Base-by-base conservation (phyloP, 2,888 invertebrate genomes). In the Drosophila paramelanica region DNA sequence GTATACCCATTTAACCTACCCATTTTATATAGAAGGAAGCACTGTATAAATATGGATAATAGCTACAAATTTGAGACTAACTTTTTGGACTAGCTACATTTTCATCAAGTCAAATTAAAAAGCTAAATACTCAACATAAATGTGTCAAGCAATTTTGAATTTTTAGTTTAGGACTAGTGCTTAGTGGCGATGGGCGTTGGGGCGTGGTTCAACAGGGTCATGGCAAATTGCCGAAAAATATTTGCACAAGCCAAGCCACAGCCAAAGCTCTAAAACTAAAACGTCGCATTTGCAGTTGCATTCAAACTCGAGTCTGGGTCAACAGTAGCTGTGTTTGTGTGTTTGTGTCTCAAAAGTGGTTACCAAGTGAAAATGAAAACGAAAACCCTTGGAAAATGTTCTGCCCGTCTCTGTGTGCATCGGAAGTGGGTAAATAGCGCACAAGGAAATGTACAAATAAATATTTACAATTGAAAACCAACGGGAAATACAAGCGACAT, bases 401-500 rank as follows among this genome's bases (percentile, higher is more conserved):
- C 53, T 52, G 47, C 33, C 23, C 53, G 51, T 47, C 31, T 68
- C 53, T 56, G 43, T 71, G 50, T 60, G 41, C 31, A 73, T 41
- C 72, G 83, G 83, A 88, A 66, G 79, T 79, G 79, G 67, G 79
- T 81, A 81, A 83, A 89, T 69, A 81, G 89, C 66, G 82, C 76
- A 81, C 51, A 60, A 64, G 82, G 80, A 87, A 84, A 68, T 79
- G 79, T 69, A 62, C 73, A 84, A 79, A 84, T 84, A 89, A 89
- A 88, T 89, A 88, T 85, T 89, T 88, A 62, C 76, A 88, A 83
- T 81, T 88, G 88, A 76, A 83, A 83, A 76, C 73, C 72, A 79
- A 82, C 79, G 77, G 88, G 86, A 84, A 84, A 79, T 81, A 64
- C 81, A 66, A 70, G 58, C 83, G 82, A 66, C 88, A 81, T 65